Base-by-base conservation (phyloP, 2,888 invertebrate species). In the Sycophila texana region DNA sequence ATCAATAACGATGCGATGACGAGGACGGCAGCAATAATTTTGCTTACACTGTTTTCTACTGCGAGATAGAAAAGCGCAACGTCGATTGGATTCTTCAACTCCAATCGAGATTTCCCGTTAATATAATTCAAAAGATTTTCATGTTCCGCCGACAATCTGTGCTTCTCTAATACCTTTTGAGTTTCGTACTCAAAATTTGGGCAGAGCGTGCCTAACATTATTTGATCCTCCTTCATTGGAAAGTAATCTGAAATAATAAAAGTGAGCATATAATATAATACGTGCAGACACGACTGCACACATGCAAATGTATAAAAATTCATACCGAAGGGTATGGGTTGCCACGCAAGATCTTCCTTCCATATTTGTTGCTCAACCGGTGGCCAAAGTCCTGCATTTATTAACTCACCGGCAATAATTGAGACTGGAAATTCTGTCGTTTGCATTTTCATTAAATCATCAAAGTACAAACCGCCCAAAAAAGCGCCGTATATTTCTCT, bases 401-500 rank as follows among this genome's bases (percentile, higher is more conserved):
- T 94, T 39, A 94, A 90, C 80, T 94, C 91, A 0, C 94, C 94
- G 4, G 95, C 94, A 93, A 95, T 95, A 89, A 96, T 93, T 0
- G 96, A 96, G 67, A 96, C 92, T 73, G 94, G 94, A 86, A 92
- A 94, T 86, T 94, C 93, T 0, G 95, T 95, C 53, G 94, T 94
- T 30, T 93, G 90, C 65, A 92, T 90, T 55, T 82, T 83, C 10
- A 86, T 83, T 3, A 83, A 49, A 13, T 85, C 80, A 0, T 91
- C 90, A 0, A 91, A 85, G 84, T 93, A 93, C 16, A 91, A 82
- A 1, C 84, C 85, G 0, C 91, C 92, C 55, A 93, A 86, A 47
- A 92, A 90, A 0, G 87, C 84, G n/a, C 90, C 88, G 83, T 93
- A 93, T 14, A 88, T 89, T 10, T 87, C 82, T 73, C 92, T 91